Evolutionary conservation across 2,888 invertebrate genomes (phyloP).

Genomic region (Drosophila parthenogenetica): DNA sequence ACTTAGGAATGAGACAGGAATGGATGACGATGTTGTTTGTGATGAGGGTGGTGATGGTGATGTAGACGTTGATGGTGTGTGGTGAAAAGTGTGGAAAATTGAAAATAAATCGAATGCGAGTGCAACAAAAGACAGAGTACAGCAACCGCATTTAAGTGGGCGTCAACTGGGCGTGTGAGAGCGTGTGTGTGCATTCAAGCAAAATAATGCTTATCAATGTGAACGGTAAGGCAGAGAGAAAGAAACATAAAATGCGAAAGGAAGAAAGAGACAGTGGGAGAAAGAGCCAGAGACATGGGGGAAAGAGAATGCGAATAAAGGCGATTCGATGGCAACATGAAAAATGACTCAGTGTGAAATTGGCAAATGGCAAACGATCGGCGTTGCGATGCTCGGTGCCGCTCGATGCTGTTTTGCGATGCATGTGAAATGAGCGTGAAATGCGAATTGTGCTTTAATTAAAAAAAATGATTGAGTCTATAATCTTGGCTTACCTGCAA

Average conservation of each 20-base stretch:
- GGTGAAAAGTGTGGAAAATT: slow-evolving; percentile 78
- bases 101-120: slow-evolving; percentile 81
- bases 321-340: slow-evolving; percentile 58
- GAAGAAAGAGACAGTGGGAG: not conserved
- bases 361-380: slow-evolving; percentile 40
- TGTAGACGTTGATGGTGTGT: slow-evolving; percentile 43
- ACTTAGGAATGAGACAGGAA: slow-evolving; percentile 54
- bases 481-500: slow-evolving; percentile 89
- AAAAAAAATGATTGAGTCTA: slow-evolving; percentile 34
- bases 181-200: slow-evolving; percentile 58
- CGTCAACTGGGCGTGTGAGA: slow-evolving; percentile 12
- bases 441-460: slow-evolving; percentile 68
- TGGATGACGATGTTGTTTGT: slow-evolving; percentile 38
- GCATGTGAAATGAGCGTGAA: slow-evolving; percentile 68
- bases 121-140: slow-evolving; percentile 69
- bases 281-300: not conserved
- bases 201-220: slow-evolving; percentile 76
- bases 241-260: too few relatives aligned
- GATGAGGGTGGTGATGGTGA: slow-evolving; percentile 28
- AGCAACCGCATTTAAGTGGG: slow-evolving; percentile 33
- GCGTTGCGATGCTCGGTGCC: slow-evolving; percentile 13
- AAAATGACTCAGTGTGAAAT: slow-evolving; percentile 63
- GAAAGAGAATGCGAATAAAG: slow-evolving; percentile 1
- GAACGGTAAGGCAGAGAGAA: slow-evolving; percentile 12
- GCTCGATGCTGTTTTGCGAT: slow-evolving; percentile 32